Evolutionary conservation across 2,888 invertebrate genomes (phyloP), one percentile per base, ranked within the genome.

Genomic region (Caenorhabditis sp.): DNA sequence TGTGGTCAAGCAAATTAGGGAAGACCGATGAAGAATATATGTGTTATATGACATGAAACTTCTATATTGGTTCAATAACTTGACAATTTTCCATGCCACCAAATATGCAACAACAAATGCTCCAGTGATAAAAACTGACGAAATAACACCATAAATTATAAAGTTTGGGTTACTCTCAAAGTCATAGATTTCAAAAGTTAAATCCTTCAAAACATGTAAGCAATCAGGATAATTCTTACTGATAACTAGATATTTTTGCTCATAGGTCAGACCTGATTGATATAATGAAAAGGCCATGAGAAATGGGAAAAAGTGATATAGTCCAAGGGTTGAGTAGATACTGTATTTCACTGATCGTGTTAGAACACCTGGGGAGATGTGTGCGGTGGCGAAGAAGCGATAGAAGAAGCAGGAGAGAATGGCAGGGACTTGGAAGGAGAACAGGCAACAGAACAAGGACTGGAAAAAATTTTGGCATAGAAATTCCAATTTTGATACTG

Each of bases 151-250:
- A 43, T 43, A 43, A 7, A 43, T 3, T 12, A 70, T 59, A 54
- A 70, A 70, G 1, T 60, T 70, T 0, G 70, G 26, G 20, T 70
- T 70, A 2, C 43, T 17, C 31, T 70, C 38, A 17, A 62, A 61
- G 43, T 70, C 70, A 27, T 70, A 70, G 8, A 59, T 62, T 25
- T 70, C 70, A n/a, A 70, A 65, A 4, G 70, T 70, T 53, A 65
- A 70, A 23, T 70, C 70, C 14, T 65, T 4, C 12, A 70, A 59
- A 0, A 65, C 62, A 3, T 14, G 54, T 1, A 62, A 0, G 25
- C 70, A 70, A 31, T 66, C 70, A 0, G 70, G 70, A 17, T 70
- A 70, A 57, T 70, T 70, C 62, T 65, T 1, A 25, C 49, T 31
- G 0, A 64, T 61, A 23, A 49, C 5, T 1, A 21, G 21, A 27